Evolutionary conservation across 2,888 invertebrate species (phyloP).

Genomic region (Tethea ocularis): DNA sequence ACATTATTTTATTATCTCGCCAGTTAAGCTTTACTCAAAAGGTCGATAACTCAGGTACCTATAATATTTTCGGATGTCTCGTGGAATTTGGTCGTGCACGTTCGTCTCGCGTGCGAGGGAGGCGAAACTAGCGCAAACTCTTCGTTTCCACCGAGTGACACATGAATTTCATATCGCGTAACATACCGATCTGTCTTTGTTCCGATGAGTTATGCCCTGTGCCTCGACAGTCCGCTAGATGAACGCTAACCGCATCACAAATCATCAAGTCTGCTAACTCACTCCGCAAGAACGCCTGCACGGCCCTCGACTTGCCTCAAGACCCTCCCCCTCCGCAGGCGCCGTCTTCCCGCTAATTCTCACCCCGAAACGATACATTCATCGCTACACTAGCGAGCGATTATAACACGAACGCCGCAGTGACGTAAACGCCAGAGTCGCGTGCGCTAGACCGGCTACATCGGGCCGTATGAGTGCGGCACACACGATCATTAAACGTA

Average conservation of each 20-base stretch:
- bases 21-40: not conserved
- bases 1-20: not conserved
- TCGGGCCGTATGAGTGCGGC: conserved; percentile 51
- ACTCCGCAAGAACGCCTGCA: conserved; percentile 56
- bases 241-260: conserved; percentile 72
- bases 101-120: conserved; percentile 35
- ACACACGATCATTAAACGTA: conserved; percentile 77
- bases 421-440: conserved; percentile 59
- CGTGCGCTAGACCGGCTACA: conserved; percentile 49
- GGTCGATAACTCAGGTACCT: not conserved
- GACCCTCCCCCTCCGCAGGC: conserved; percentile 24
- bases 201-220: conserved; percentile 60
- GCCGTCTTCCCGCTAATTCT: conserved; percentile 60
- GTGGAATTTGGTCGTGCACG: conserved; percentile 12
- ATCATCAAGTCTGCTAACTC: conserved; percentile 69
- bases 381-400: conserved; percentile 44
- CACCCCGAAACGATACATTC: conserved; percentile 58
- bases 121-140: conserved; percentile 24
- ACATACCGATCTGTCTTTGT: conserved; percentile 55
- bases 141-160: conserved; percentile 45
- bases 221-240: conserved; percentile 60
- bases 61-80: not conserved
- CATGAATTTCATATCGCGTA: conserved; percentile 43
- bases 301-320: conserved; percentile 29
- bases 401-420: conserved; percentile 54